Percentiles rank a stretch among this genome's conserved stretches.
Evolutionary conservation across 2,797 vertebrate species (phyloP).

Genomic region (Brachyalestes nurse): DNA sequence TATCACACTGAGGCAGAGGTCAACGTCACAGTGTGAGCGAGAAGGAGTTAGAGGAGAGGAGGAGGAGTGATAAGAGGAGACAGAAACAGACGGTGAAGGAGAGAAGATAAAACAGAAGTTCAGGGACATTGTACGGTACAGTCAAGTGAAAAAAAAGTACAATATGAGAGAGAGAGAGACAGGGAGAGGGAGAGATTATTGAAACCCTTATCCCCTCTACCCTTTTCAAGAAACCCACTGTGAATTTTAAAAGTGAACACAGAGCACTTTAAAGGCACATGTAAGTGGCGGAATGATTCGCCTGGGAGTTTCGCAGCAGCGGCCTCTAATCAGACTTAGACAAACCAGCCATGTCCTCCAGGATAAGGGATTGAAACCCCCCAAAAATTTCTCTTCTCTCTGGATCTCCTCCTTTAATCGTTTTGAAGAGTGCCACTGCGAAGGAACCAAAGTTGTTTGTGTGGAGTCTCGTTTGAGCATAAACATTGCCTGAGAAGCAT

Average conservation of each 20-base stretch:
- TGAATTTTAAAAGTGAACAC: slow-evolving; percentile 23
- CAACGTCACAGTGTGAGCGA: slow-evolving; percentile 10
- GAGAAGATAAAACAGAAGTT: slow-evolving; percentile 18
- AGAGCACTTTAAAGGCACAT: slow-evolving; percentile 42
- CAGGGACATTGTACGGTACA: slow-evolving; percentile 7
- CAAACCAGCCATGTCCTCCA: slow-evolving; percentile 54
- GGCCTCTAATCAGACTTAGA: slow-evolving; percentile 42
- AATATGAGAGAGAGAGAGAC: not conserved
- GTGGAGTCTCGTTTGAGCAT: slow-evolving; percentile 53
- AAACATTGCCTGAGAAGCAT: slow-evolving; percentile 50
- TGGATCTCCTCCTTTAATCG: slow-evolving; percentile 65
- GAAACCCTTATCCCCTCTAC: slow-evolving; percentile 5
- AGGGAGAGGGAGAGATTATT: slow-evolving; percentile 15
- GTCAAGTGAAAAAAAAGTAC: not conserved
- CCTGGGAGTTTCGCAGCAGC: slow-evolving; percentile 54
- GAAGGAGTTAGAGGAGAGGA: not conserved
- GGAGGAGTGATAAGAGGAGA: slow-evolving; percentile 4
- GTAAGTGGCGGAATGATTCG: slow-evolving; percentile 61
- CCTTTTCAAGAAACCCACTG: slow-evolving; percentile 5
- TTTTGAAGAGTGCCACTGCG: slow-evolving; percentile 58
- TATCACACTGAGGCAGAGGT: slow-evolving; percentile 27
- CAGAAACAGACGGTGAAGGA: slow-evolving; percentile 9
- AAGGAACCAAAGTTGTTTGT: slow-evolving; percentile 60
- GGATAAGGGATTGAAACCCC: slow-evolving; percentile 24
- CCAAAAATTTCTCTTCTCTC: slow-evolving; percentile 19